Evolutionary conservation across 2,113 vertebrate genomes (phyloP), one percentile per base, ranked within the genome.

Genomic region (Macquaria ambigua): DNA sequence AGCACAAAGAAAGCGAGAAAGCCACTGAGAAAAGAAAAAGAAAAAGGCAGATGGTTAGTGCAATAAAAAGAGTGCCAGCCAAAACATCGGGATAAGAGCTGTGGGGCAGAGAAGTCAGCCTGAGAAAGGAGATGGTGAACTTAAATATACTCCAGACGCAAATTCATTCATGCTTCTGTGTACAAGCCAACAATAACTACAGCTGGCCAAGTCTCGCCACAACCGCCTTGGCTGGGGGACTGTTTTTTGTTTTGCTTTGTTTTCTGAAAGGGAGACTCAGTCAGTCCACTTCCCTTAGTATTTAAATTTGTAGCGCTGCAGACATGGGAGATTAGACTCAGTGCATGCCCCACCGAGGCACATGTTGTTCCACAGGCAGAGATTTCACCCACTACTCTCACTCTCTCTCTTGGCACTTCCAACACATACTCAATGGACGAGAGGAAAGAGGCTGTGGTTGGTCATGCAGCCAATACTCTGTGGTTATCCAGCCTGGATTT

Each of bases 121-220:
- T 1, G 31, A 84, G 37, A 77, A 41, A 59, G 20, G 15, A 48
- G 41, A 81, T 1, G 21, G 10, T 25, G 56, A 86, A 79, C 64
- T n/a, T 63, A 83, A 87, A 90, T 73, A 81, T 31, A 73, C 77
- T 81, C 79, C 87, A 81, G 81, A 86, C 52, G 37, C 61, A 82
- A 48, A 89, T 88, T 78, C 87, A 91, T 85, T 88, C 87, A 82
- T 55, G 72, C 74, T 86, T 78, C 82, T 68, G 80, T 80, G 85
- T 52, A 12, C 59, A 46, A 62, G 88, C 88, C 90, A 93, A 90
- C 15, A 61, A 85, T 59, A 87, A 90, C 87, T 68, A 11, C 4
- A 34, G 59, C 82, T 28, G 84, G 87, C 82, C 89, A 75, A 74
- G 79, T 72, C 72, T 82, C 68, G 61, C 87, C 87, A 80, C 74